Conservation (phyloP, 2,888 invertebrate genomes). For the Caprella mutica region DNA sequence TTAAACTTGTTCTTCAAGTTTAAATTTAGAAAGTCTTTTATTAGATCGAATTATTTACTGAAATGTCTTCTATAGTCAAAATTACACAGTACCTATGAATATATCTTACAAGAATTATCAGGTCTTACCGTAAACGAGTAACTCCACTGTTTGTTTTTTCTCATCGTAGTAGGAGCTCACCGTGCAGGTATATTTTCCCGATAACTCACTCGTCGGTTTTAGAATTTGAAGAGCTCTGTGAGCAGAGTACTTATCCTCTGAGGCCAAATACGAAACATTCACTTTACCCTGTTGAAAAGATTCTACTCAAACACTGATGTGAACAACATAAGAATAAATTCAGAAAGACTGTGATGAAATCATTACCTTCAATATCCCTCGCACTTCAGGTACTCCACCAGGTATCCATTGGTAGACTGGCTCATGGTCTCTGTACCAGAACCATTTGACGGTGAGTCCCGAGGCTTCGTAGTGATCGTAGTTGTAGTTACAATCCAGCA, state of each 20-base stretch:
- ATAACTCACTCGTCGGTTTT: constrained; percentile 35
- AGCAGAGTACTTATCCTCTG: constrained; percentile 29
- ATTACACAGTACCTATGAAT: too few species aligned
- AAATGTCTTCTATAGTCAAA: too few species aligned
- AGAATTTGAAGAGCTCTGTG: constrained; percentile 36
- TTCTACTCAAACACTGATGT: too few species aligned
- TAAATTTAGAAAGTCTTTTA: too few species aligned
- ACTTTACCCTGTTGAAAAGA: constrained; percentile 19
- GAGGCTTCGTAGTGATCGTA: constrained; percentile 34
- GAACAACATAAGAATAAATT: not conserved
- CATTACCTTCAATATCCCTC: constrained; percentile 26
- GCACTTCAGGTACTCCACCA: constrained; percentile 29
- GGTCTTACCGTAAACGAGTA: constrained; percentile 36
- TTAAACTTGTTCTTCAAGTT: too few species aligned
- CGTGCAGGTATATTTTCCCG: constrained; percentile 36
- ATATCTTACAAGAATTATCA: too few species aligned
- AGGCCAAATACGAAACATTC: constrained; percentile 35
- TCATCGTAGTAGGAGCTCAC: constrained; percentile 26
- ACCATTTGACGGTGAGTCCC: constrained; percentile 37
- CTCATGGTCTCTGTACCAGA: constrained; percentile 36
- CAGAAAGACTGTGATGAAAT: not conserved
- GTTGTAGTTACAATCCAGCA: constrained; percentile 36
- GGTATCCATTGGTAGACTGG: constrained; percentile 38
- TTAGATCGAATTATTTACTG: too few species aligned
- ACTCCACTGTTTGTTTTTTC: constrained; percentile 24